phyloP scores from a whole-genome alignment of 2,797 vertebrate genomes.

The Enteromius fasciolatus region DNA sequence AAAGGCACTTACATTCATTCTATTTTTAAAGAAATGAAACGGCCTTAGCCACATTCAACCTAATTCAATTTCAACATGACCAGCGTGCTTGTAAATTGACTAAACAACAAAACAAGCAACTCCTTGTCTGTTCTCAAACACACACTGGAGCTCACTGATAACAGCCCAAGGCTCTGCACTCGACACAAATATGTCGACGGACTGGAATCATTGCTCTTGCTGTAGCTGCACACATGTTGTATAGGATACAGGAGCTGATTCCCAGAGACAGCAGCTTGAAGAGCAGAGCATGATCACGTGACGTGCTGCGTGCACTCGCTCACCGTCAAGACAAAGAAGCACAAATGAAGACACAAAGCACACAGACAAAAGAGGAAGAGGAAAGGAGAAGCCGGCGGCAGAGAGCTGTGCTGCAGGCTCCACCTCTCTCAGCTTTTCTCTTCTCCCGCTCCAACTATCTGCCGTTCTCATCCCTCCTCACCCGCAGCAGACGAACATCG shows the following conservation, averaged over 20 bases:
- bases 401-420: neutral
- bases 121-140: neutral
- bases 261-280: neutral
- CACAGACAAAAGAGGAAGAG: constrained; percentile 23
- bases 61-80: neutral
- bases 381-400: constrained; percentile 8
- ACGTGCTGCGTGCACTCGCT: neutral
- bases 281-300: neutral
- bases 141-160: neutral
- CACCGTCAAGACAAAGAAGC: constrained; percentile 22
- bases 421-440: neutral
- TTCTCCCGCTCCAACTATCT: neutral
- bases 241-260: neutral
- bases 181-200: neutral
- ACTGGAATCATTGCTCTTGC: neutral
- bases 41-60: neutral
- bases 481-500: too few species aligned
- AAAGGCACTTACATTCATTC: neutral
- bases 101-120: neutral
- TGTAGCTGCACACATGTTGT: neutral
- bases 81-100: neutral
- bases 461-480: neutral
- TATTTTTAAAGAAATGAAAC: neutral
- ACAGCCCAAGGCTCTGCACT: constrained; percentile 1
- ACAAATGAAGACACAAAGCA: constrained; percentile 15